A percentile compares a stretch with the other conserved stretches of the same genome.
Conservation (phyloP, 1,140 invertebrate genomes). For the Centruroides vittatus region DNA sequence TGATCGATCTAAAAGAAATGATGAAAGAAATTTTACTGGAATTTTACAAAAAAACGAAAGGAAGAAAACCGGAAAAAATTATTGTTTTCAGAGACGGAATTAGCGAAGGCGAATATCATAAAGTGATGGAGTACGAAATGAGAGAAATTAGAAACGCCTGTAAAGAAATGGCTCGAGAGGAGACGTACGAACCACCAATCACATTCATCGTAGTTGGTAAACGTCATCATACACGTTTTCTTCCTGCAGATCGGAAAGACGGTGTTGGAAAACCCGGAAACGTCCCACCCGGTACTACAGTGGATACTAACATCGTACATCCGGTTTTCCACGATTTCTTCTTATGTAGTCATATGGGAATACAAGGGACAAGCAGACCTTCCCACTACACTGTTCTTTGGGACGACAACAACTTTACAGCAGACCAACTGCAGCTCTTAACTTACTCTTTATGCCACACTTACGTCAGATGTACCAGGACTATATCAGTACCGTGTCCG, state of each 20-base stretch:
- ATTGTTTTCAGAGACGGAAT: constrained; percentile 34
- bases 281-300: no score
- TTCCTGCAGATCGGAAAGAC: constrained; percentile 15
- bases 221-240: constrained; percentile 11
- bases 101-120: constrained; percentile 31
- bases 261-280: constrained; percentile 16
- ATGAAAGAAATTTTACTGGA: constrained; percentile 37
- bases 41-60: constrained; percentile 1
- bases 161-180: not conserved
- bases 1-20: constrained; percentile 48
- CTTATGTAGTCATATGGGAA: not conserved
- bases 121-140: constrained; percentile 20
- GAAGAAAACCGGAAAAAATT: constrained; percentile 23
- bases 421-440: constrained; percentile 12
- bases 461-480: constrained; percentile 4
- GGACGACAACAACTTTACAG: constrained; percentile 10
- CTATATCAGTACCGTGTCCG: no score
- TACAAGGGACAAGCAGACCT: constrained; percentile 25
- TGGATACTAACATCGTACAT: constrained; percentile 29
- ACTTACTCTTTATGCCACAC: constrained; percentile 18
- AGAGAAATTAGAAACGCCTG: constrained; percentile 10
- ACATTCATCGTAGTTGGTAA: constrained; percentile 20
- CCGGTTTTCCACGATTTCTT: constrained; percentile 43
- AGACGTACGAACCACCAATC: constrained; percentile 9
- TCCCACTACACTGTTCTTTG: constrained; percentile 12